phyloP scores from a whole-genome alignment of 2,888 invertebrate genomes.

The Prosapia bicincta region DNA sequence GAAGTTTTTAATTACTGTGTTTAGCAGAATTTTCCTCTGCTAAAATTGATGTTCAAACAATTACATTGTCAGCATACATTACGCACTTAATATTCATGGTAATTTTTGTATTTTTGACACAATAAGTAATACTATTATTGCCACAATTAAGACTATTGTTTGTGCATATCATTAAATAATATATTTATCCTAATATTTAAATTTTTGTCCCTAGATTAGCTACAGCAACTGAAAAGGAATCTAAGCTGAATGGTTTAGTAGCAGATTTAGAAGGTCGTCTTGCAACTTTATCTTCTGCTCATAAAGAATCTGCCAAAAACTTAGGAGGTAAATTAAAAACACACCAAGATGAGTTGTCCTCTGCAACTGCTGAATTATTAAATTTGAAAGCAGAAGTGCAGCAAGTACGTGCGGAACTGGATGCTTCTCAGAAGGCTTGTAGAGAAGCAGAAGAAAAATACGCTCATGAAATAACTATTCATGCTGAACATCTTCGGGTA shows the following conservation, averaged over 20 bases:
- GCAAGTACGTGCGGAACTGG: slow-evolving; percentile 58
- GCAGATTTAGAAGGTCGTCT: slow-evolving; percentile 33
- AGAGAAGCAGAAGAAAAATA: slow-evolving; percentile 74
- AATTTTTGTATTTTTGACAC: no score
- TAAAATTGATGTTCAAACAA: no score
- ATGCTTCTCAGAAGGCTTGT: slow-evolving; percentile 57
- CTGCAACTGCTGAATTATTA: slow-evolving; percentile 52
- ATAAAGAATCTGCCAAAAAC: slow-evolving; percentile 24
- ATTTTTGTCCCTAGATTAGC: slow-evolving; percentile 40
- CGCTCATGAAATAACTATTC: slow-evolving; percentile 72
- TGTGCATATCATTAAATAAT: no score
- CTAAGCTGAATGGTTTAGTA: slow-evolving; percentile 31
- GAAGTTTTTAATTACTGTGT: no score
- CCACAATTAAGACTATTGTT: no score
- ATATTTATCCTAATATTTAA: no score
- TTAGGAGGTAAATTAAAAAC: slow-evolving; percentile 10
- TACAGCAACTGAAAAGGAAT: slow-evolving; percentile 40
- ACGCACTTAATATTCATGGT: no score
- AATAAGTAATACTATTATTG: no score
- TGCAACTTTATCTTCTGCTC: slow-evolving; percentile 31
- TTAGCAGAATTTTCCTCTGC: no score
- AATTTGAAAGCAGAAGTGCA: slow-evolving; percentile 61
- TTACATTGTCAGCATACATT: no score
- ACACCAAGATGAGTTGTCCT: slow-evolving; percentile 59
- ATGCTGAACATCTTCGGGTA: slow-evolving; percentile 61